These are phyloP conservation scores for Scrobipalpa costella DNA, from an alignment of 2,888 invertebrate genomes.

Conservation along the genomic window DNA sequence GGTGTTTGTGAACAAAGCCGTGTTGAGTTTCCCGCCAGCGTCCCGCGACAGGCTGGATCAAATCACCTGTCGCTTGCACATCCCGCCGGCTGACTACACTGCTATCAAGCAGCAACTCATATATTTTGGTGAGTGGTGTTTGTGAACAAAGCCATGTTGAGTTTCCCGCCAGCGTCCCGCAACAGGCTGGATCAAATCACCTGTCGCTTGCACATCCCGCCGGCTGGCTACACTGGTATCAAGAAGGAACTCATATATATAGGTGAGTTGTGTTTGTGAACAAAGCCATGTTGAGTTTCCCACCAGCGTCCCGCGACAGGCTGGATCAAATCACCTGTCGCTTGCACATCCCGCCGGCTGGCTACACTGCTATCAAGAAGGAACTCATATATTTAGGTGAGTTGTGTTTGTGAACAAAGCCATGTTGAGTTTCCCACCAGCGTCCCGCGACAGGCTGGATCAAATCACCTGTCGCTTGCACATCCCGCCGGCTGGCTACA, in stretches of 20 bases:
- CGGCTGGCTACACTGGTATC: conserved; percentile 48
- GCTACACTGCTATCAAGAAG: conserved; percentile 48
- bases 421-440: conserved; percentile 18
- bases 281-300: conserved; percentile 30
- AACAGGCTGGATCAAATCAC: conserved; percentile 30
- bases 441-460: not conserved
- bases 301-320: not conserved
- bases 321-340: conserved; percentile 42
- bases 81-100: conserved; percentile 48
- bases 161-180: not conserved
- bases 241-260: conserved; percentile 39
- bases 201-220: conserved; percentile 47
- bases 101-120: conserved; percentile 45
- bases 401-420: conserved; percentile 31
- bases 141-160: conserved; percentile 33
- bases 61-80: conserved; percentile 45
- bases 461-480: conserved; percentile 45
- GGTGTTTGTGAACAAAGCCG: conserved; percentile 31
- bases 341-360: conserved; percentile 44
- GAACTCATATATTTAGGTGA: conserved; percentile 38
- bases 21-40: conserved; percentile 15
- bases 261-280: conserved; percentile 35
- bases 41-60: not conserved
- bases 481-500: conserved; percentile 47
- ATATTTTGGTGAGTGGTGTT: conserved; percentile 32